Evolutionary conservation across 2,113 vertebrate species (phyloP).

Genomic region (Junco hyemalis): DNA sequence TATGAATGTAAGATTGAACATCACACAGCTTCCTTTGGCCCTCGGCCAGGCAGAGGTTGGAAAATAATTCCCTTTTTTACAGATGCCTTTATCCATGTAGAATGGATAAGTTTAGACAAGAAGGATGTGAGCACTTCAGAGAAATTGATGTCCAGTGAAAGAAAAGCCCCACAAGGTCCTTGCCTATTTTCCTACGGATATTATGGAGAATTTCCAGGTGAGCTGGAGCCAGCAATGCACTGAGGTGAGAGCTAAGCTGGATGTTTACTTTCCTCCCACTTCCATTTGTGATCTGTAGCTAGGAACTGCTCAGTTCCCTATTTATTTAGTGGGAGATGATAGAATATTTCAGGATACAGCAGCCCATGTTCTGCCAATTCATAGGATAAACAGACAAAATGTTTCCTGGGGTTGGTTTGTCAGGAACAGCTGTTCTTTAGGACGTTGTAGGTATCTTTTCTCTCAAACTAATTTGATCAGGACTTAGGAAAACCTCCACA

Average conservation of each 20-base stretch:
- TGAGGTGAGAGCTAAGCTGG: background rate
- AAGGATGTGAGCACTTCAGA: background rate
- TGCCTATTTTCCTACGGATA: background rate
- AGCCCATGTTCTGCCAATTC: slow-evolving; percentile 27
- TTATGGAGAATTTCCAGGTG: background rate
- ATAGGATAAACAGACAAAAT: background rate
- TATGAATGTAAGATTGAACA: background rate
- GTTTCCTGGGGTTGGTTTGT: slow-evolving; percentile 12
- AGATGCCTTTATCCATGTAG: background rate
- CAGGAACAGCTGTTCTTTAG: slow-evolving; percentile 5
- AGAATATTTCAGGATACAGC: slow-evolving; percentile 18
- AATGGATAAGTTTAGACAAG: background rate
- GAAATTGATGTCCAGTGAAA: background rate
- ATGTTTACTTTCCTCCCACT: background rate
- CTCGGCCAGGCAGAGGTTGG: background rate
- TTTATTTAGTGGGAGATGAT: slow-evolving; percentile 26
- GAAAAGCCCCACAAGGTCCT: rapidly evolving
- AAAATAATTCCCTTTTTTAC: background rate
- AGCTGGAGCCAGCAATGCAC: background rate
- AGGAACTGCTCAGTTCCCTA: background rate
- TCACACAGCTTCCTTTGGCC: background rate
- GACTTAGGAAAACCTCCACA: background rate
- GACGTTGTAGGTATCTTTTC: background rate
- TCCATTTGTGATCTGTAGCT: background rate
- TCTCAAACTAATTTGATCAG: background rate